Conservation (phyloP, 2,113 vertebrate species). For the Pteruthius melanotis region DNA sequence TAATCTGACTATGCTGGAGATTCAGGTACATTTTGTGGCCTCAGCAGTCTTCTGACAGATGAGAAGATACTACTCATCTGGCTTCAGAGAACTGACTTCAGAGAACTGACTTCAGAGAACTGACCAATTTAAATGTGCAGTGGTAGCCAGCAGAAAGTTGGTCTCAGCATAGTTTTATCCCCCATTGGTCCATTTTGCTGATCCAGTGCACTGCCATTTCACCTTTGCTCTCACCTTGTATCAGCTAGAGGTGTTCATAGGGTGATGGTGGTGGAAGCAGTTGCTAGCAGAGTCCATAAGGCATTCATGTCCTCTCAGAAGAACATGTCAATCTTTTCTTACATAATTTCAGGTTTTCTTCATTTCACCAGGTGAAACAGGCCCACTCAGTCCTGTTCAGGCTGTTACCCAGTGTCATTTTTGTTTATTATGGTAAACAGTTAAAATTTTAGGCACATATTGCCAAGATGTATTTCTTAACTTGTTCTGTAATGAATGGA, state of each 20-base stretch:
- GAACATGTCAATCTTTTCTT: neutral
- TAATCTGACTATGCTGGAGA: neutral
- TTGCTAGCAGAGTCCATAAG: neutral
- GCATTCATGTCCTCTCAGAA: neutral
- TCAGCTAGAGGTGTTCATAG: neutral
- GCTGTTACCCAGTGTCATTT: accelerated
- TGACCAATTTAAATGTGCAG: neutral
- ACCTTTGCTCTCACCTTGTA: neutral
- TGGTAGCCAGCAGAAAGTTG: neutral
- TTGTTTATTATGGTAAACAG: neutral
- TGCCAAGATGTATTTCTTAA: neutral
- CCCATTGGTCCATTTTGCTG: neutral
- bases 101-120: neutral
- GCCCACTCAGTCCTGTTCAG: neutral
- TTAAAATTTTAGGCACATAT: neutral
- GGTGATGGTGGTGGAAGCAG: neutral
- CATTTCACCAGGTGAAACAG: neutral
- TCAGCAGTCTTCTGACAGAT: neutral
- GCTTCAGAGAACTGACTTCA: neutral
- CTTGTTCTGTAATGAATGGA: neutral
- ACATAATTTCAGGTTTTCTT: neutral
- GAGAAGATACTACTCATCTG: neutral
- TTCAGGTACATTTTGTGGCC: neutral
- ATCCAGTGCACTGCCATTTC: accelerated
- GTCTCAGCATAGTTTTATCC: neutral